These are phyloP conservation scores for Turdus rufiventris DNA, from an alignment of 2,113 vertebrate species.

Conservation along the genomic window DNA sequence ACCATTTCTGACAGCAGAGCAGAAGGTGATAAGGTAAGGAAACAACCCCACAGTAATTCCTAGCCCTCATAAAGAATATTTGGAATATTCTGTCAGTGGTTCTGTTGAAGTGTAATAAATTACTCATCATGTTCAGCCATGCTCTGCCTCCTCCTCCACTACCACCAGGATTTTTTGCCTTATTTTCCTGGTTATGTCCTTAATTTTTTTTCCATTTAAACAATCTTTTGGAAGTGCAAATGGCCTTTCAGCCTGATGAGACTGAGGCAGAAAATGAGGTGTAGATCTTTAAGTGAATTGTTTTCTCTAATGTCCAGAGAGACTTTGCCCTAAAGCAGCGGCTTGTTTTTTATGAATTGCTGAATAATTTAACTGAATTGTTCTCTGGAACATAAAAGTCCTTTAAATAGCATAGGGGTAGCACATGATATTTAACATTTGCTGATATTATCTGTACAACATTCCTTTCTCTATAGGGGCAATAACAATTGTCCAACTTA, in stretches of 20 bases:
- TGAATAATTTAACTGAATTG: conserved; percentile 54
- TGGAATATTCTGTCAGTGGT: background rate
- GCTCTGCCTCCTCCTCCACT: background rate
- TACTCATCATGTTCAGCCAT: background rate
- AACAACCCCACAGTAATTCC: background rate
- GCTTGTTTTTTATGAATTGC: conserved; percentile 35
- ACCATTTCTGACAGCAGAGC: conserved; percentile 27
- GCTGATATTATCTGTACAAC: conserved; percentile 48
- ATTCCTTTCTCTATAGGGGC: conserved; percentile 37
- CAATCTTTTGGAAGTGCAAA: background rate
- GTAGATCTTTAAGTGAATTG: background rate
- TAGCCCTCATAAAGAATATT: accelerated
- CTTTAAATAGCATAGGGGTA: conserved; percentile 52
- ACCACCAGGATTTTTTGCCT: background rate
- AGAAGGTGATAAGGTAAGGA: conserved; percentile 81
- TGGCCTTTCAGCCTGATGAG: background rate
- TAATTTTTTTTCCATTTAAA: background rate
- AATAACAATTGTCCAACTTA: background rate
- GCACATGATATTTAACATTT: conserved; percentile 62
- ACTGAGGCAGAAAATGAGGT: background rate
- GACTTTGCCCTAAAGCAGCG: background rate
- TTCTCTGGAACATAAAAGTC: conserved; percentile 46
- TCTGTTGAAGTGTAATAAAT: background rate
- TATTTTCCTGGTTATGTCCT: background rate
- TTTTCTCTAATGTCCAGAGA: background rate